Evolutionary conservation across 2,113 vertebrate genomes (phyloP).

Genomic region (Callithrix jacchus): DNA sequence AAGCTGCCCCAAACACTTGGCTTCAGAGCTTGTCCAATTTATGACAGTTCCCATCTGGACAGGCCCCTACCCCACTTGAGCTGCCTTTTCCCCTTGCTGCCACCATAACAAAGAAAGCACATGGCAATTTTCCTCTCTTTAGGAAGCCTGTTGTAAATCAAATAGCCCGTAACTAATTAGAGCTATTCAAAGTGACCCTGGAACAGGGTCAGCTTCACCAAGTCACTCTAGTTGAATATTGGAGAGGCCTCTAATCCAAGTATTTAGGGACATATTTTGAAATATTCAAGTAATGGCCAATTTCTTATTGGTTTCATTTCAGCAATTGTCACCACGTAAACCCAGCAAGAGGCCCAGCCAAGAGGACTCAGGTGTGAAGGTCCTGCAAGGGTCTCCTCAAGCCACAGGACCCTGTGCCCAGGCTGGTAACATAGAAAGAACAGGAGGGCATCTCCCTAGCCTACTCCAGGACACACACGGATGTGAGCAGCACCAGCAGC

Average conservation of each 20-base stretch:
- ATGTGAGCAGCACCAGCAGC: background rate
- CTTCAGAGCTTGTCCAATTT: background rate
- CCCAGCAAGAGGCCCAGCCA: background rate
- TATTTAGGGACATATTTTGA: background rate
- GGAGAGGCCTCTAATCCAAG: background rate
- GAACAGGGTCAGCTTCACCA: background rate
- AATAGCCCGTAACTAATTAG: background rate
- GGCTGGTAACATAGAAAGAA: background rate
- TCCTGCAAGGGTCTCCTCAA: background rate
- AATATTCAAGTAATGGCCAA: background rate
- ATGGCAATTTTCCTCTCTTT: background rate
- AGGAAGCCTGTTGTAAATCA: background rate
- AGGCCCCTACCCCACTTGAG: background rate
- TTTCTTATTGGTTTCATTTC: background rate
- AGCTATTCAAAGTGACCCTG: background rate
- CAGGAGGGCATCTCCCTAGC: background rate
- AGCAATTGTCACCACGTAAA: background rate
- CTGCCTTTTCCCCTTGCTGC: background rate
- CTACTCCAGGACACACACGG: accelerated
- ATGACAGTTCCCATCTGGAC: background rate
- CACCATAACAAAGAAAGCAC: background rate
- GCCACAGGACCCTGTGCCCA: background rate
- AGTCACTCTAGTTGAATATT: background rate
- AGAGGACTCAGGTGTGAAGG: background rate
- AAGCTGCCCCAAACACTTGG: background rate